A percentile compares a stretch with the other conserved stretches of the same genome.
Conservation (phyloP, 2,113 vertebrate genomes). For the Tinamus guttatus region DNA sequence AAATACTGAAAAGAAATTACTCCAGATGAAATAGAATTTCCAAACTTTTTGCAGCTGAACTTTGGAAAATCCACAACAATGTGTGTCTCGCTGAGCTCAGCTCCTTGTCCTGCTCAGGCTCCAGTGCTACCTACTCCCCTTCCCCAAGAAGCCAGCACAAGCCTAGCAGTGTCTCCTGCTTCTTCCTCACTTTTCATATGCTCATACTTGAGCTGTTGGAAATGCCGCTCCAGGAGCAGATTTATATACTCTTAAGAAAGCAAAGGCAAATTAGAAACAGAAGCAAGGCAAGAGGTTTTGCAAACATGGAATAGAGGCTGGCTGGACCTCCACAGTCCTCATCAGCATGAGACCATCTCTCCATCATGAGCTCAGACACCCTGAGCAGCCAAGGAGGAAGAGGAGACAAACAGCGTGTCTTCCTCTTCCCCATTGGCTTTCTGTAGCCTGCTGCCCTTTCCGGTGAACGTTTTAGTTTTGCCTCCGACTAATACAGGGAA, state of each 20-base stretch:
- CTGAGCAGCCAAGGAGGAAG: background rate
- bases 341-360: background rate
- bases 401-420: background rate
- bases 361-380: background rate
- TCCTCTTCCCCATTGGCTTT: rapidly evolving
- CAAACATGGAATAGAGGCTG: background rate
- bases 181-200: no score
- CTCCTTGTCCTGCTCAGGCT: no score
- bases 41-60: background rate
- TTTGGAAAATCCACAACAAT: background rate
- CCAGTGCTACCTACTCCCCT: no score
- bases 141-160: no score
- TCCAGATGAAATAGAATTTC: background rate
- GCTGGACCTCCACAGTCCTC: background rate
- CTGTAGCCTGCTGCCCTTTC: background rate
- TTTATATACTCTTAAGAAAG: no score
- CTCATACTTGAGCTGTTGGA: no score
- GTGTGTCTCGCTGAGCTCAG: no score
- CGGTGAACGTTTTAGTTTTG: no score
- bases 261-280: background rate
- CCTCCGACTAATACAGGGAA: background rate
- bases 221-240: no score
- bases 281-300: background rate
- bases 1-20: background rate
- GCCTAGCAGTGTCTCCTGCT: no score